These are phyloP conservation scores for Sebastes itinus DNA, from an alignment of 2,797 vertebrate genomes.

Conservation along the genomic window DNA sequence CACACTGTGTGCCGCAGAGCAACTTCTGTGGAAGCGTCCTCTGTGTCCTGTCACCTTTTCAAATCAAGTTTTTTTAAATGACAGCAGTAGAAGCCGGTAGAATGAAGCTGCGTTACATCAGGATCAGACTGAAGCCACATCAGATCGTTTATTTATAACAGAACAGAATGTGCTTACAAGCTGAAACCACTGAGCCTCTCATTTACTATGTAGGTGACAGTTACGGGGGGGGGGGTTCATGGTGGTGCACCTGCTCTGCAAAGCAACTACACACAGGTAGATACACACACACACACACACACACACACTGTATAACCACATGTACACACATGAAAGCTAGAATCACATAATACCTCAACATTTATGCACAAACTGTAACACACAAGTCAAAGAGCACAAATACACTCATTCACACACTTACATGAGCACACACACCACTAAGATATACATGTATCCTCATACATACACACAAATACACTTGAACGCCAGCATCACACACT, in stretches of 20 bases:
- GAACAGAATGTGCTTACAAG: constrained; percentile 50
- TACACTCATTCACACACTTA: not conserved
- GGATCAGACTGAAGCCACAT: constrained; percentile 23
- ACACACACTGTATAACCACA: constrained; percentile 3
- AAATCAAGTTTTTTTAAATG: not conserved
- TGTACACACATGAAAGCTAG: not conserved
- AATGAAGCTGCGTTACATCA: constrained; percentile 1
- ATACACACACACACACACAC: not conserved
- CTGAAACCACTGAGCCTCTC: constrained; percentile 53
- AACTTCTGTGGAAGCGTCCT: not conserved
- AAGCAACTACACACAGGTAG: constrained; percentile 26
- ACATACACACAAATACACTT: not conserved
- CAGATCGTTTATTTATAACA: constrained; percentile 49
- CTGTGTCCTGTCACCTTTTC: not conserved
- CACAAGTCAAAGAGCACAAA: not conserved
- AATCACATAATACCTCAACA: not conserved
- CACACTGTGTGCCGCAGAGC: not conserved
- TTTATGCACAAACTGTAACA: not conserved
- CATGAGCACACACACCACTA: not conserved
- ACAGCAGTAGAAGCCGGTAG: not conserved
- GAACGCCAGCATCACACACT: not conserved
- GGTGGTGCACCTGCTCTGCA: constrained; percentile 57
- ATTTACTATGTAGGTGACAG: constrained; percentile 67
- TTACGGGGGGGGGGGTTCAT: constrained; percentile 21
- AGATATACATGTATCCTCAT: not conserved